These are phyloP conservation scores for Eolophus roseicapilla DNA, from an alignment of 2,113 vertebrate genomes.

Conservation along the genomic window DNA sequence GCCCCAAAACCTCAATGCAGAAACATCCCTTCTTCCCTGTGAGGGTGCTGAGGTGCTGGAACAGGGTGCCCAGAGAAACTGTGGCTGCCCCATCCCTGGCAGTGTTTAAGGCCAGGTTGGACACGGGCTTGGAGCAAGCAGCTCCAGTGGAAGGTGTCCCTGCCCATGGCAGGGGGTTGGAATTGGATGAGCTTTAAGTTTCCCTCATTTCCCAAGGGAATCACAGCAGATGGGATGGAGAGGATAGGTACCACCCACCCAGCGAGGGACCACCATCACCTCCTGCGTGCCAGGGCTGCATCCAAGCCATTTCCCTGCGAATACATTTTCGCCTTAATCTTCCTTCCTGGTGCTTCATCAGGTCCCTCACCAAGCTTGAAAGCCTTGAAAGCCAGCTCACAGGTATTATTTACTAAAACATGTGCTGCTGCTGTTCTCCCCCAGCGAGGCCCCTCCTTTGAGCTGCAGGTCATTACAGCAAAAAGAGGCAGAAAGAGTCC, in stretches of 20 bases:
- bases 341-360: neutral
- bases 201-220: neutral
- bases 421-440: neutral
- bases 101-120: neutral
- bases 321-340: neutral
- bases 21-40: neutral
- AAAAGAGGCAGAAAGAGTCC: neutral
- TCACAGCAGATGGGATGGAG: neutral
- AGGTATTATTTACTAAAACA: neutral
- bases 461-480: neutral
- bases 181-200: neutral
- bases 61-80: neutral
- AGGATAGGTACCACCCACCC: neutral
- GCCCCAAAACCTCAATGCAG: neutral
- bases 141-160: neutral
- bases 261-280: neutral
- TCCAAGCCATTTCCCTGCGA: neutral
- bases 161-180: neutral
- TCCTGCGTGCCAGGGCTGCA: neutral
- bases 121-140: neutral
- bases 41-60: neutral
- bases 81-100: neutral
- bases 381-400: neutral
- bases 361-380: neutral
- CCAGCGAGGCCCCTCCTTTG: rapidly evolving